These are phyloP conservation scores for Dicentrarchus labrax DNA, from an alignment of 2,113 vertebrate genomes.

Conservation along the genomic window DNA sequence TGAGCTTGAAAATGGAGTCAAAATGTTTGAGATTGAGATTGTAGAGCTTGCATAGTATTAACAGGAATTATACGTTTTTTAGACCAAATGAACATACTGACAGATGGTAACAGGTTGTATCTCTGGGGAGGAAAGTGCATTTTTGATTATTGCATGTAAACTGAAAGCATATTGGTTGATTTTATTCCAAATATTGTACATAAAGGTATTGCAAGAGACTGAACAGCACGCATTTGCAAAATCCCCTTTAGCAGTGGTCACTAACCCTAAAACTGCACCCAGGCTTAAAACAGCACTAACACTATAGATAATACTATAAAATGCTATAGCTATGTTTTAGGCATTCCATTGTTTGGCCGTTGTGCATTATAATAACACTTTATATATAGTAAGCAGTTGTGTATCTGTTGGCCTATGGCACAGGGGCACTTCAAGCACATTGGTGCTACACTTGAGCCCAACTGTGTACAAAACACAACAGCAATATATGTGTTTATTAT, in stretches of 20 bases:
- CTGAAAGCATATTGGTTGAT: constrained; percentile 54
- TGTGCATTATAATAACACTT: not conserved
- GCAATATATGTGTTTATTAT: not conserved
- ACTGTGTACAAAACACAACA: not conserved
- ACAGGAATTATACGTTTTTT: not conserved
- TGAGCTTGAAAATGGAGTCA: constrained; percentile 1
- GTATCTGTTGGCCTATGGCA: not conserved
- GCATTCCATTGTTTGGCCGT: not conserved
- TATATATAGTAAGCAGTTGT: not conserved
- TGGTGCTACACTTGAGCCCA: not conserved
- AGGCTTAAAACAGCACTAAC: constrained; percentile 60
- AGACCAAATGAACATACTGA: not conserved
- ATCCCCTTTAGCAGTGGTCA: constrained; percentile 47
- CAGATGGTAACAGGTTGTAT: not conserved
- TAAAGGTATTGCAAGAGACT: constrained; percentile 44
- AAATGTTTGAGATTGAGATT: not conserved
- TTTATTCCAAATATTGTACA: constrained; percentile 6
- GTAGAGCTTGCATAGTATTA: constrained; percentile 36
- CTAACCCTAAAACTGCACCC: constrained; percentile 47
- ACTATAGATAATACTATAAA: not conserved
- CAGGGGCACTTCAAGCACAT: not conserved
- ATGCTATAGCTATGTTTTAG: not conserved
- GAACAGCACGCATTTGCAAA: constrained; percentile 58
- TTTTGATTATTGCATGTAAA: constrained; percentile 73
- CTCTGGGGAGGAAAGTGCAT: constrained; percentile 58